Base-by-base conservation (phyloP, 2,797 vertebrate species). In the Rhynchotus rufescens region DNA sequence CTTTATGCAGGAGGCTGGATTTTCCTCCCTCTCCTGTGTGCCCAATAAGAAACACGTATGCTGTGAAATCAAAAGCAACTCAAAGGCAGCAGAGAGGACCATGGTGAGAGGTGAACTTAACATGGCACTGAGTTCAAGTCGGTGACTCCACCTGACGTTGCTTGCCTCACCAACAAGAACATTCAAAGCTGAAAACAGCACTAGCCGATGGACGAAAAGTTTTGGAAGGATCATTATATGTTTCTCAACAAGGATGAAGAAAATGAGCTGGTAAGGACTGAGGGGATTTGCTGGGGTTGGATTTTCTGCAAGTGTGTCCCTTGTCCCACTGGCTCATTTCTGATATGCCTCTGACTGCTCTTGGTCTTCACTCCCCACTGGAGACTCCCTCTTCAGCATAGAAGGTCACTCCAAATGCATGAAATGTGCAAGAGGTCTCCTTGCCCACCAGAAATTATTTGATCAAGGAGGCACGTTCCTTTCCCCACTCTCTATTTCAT, bases 231-330 rank as follows among this genome's bases (percentile, higher is more conserved):
- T 21, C 96, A 94, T 9, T 76, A 15, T 79, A 84, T 62, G 54
- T 62, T 97, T 78, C 97, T 98, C 67, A 97, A 96, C 56, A 76
- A 89, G 52, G 96, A 92, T 66, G 96, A 97, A 38, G 97, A 98
- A 64, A 95, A 97, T 17, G 97, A 98, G 62, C 87, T 97, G 96
- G 97, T 97, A 95, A 96, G 96, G 54, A 61, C 5, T 14, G 2
- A 9, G 57, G 66, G 19, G 26, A 10, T 0, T 2, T 0, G 3
- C 20, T 72, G 74, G 25, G 38, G 32, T 49, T 54, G n/a, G 16
- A 11, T 30, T 73, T 66, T 49, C 85, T 45, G 69, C n/a, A n/a
- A n/a, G 11, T 16, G 19, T 2, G 1, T 12, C 65, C 68, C 11
- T 75, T 56, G 30, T 64, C 23, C 42, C 32, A 36, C 23, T 16